These are phyloP conservation scores for Diachasma alloeum DNA, from an alignment of 1,140 invertebrate genomes.

Conservation along the genomic window DNA sequence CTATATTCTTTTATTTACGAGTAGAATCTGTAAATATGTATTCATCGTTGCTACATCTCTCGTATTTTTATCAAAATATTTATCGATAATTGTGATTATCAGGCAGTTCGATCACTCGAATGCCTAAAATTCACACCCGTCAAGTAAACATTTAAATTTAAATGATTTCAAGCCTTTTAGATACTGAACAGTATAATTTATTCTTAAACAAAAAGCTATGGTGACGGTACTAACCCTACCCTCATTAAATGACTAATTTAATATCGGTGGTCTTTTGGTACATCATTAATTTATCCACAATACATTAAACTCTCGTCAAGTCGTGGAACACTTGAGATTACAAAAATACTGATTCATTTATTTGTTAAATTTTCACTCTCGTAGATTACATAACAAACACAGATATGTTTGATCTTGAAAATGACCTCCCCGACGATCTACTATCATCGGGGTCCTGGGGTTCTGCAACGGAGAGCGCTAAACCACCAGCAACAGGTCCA, in stretches of 20 bases:
- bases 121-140: background rate
- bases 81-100: background rate
- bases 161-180: conserved; percentile 22
- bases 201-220: conserved; percentile 35
- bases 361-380: background rate
- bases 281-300: conserved; percentile 37
- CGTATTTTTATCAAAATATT: conserved; percentile 6
- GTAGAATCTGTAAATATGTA: conserved; percentile 37
- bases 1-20: conserved; percentile 40
- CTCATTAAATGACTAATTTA: conserved; percentile 59
- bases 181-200: conserved; percentile 8
- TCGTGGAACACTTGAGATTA: background rate
- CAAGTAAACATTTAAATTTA: background rate
- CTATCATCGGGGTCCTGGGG: conserved; percentile 78
- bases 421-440: conserved; percentile 92
- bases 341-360: background rate
- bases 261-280: conserved; percentile 57
- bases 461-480: conserved; percentile 67
- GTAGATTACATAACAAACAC: conserved; percentile 73
- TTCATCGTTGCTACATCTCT: conserved; percentile 29
- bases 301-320: background rate
- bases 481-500: conserved; percentile 79
- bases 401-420: conserved; percentile 88
- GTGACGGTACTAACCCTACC: conserved; percentile 62
- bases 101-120: background rate